These are phyloP conservation scores for Terrapene triunguis DNA, from an alignment of 2,113 vertebrate genomes.

Conservation along the genomic window DNA sequence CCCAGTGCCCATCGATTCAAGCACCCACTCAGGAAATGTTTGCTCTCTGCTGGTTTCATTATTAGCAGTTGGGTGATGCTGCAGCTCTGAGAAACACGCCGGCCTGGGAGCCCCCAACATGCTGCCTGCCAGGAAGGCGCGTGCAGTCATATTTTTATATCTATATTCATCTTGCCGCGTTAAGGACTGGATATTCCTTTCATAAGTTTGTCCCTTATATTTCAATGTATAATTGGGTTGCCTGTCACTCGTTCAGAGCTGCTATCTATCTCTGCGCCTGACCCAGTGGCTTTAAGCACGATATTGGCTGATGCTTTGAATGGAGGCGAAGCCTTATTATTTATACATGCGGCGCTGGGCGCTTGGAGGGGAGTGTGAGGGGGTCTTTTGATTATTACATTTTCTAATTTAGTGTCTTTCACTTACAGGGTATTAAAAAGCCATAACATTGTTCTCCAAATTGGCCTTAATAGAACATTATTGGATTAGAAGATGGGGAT, in stretches of 20 bases:
- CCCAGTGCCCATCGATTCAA: not conserved
- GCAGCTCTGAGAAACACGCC: not conserved
- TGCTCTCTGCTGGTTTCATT: not conserved
- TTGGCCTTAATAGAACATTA: not conserved
- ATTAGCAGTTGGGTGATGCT: not conserved
- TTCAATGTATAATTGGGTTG: not conserved
- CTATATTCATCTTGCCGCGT: not conserved
- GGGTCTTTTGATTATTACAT: not conserved
- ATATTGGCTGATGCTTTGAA: not conserved
- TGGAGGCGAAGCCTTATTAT: not conserved
- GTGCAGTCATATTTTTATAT: not conserved
- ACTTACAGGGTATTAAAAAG: not conserved
- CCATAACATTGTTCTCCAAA: not conserved
- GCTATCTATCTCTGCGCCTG: not conserved
- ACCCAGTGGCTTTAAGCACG: not conserved
- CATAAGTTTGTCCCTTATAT: not conserved
- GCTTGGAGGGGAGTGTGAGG: not conserved
- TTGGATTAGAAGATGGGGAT: not conserved
- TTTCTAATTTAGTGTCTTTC: slow-evolving; percentile 21
- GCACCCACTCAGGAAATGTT: not conserved
- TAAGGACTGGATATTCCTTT: not conserved
- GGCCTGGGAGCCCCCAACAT: not conserved
- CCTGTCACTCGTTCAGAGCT: not conserved
- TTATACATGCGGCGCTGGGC: not conserved
- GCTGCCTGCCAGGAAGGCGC: not conserved